phyloP scores from a whole-genome alignment of 1,140 invertebrate genomes.

The Hestina assimilis region DNA sequence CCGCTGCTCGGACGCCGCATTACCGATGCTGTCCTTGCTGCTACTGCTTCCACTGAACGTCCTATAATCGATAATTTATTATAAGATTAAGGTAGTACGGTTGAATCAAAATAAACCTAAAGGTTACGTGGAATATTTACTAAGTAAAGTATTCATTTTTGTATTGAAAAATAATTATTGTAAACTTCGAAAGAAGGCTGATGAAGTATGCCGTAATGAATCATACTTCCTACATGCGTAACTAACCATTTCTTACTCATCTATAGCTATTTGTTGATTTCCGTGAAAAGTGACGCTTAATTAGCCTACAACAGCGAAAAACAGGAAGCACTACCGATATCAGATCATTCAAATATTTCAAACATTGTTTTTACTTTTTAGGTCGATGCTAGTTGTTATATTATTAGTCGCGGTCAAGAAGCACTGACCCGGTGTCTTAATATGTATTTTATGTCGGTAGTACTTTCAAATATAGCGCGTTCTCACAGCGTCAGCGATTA shows the following conservation, averaged over 20 bases:
- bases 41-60: constrained; percentile 45
- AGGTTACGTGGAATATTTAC: too few relatives aligned
- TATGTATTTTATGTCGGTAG: too few relatives aligned
- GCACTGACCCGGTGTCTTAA: background rate
- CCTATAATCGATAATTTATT: constrained; percentile 43
- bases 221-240: constrained; percentile 50
- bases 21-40: constrained; percentile 40
- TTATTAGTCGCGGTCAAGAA: background rate
- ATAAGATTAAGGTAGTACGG: too few relatives aligned
- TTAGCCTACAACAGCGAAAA: constrained; percentile 3
- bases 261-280: constrained; percentile 28
- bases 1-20: constrained; percentile 24
- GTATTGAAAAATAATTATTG: too few relatives aligned
- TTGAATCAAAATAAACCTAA: too few relatives aligned
- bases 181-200: background rate
- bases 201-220: constrained; percentile 22
- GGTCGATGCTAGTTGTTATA: background rate
- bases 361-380: background rate
- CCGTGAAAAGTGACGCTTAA: constrained; percentile 30
- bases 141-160: too few relatives aligned
- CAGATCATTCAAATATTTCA: background rate
- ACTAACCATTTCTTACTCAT: constrained; percentile 51
- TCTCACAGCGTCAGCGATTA: too few relatives aligned
- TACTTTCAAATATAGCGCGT: too few relatives aligned
- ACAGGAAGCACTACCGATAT: background rate